Percentiles rank a stretch among this genome's conserved stretches.
phyloP scores from a whole-genome alignment of 2,888 invertebrate species.

The Lamproptera curius region DNA sequence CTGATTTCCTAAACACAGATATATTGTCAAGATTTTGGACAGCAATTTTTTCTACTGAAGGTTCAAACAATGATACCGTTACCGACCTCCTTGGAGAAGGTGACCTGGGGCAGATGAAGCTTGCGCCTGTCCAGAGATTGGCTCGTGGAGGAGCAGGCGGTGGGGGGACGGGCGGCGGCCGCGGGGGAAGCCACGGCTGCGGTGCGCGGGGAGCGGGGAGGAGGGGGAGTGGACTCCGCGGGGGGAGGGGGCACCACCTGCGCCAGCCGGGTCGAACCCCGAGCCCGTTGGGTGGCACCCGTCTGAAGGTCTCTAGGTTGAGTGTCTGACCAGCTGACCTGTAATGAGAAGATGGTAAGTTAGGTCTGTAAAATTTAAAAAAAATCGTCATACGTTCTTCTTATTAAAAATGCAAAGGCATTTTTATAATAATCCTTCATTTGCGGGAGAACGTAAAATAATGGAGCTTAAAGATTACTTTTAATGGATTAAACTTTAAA shows the following conservation, averaged over 20 bases:
- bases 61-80: slow-evolving; percentile 90
- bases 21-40: too few relatives aligned
- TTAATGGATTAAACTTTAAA: too few relatives aligned
- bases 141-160: slow-evolving; percentile 84
- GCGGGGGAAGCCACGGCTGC: slow-evolving; percentile 55
- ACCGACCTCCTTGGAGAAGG: slow-evolving; percentile 95
- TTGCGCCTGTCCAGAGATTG: slow-evolving; percentile 80
- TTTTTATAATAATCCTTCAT: too few relatives aligned
- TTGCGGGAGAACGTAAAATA: too few relatives aligned
- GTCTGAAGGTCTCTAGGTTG: slow-evolving; percentile 84
- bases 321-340: slow-evolving; percentile 85
- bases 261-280: slow-evolving; percentile 43
- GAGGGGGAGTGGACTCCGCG: slow-evolving; percentile 61
- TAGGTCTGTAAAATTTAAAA: too few relatives aligned
- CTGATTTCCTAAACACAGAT: too few relatives aligned
- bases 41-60: too few relatives aligned
- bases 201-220: slow-evolving; percentile 59
- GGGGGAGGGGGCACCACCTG: slow-evolving; percentile 53
- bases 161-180: slow-evolving; percentile 79
- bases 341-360: slow-evolving; percentile 41
- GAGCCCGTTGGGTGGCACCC: slow-evolving; percentile 68
- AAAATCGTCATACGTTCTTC: too few relatives aligned
- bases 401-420: too few relatives aligned
- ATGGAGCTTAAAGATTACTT: too few relatives aligned
- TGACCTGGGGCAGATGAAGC: slow-evolving; percentile 87